Conservation (phyloP, 2,113 vertebrate genomes). For the Ophthalmolycus amberensis region DNA sequence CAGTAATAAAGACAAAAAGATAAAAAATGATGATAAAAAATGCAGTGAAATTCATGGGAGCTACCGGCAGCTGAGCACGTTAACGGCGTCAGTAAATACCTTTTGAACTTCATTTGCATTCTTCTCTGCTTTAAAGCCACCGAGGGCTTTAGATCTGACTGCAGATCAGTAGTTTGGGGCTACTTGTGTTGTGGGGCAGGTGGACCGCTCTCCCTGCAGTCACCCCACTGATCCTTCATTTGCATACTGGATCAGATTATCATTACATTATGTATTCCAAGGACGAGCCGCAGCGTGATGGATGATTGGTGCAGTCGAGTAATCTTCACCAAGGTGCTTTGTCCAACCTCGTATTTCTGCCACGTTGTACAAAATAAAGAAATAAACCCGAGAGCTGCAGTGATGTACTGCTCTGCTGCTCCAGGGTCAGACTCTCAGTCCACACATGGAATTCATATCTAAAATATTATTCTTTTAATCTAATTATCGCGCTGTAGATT, state of each 20-base stretch:
- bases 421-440: slow-evolving; percentile 37
- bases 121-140: neutral
- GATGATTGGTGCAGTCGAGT: slow-evolving; percentile 64
- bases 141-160: slow-evolving; percentile 20
- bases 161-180: slow-evolving; percentile 20
- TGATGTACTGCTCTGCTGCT: slow-evolving; percentile 39
- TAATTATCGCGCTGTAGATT: neutral
- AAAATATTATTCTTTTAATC: neutral
- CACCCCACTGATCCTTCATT: slow-evolving; percentile 47
- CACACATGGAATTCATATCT: neutral
- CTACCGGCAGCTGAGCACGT: neutral
- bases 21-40: neutral
- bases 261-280: slow-evolving; percentile 72
- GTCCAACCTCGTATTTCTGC: slow-evolving; percentile 51
- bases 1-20: neutral
- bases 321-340: slow-evolving; percentile 63
- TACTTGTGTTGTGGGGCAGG: slow-evolving; percentile 34
- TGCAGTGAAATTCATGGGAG: too few relatives aligned
- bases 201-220: slow-evolving; percentile 39
- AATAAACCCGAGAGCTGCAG: neutral
- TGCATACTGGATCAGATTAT: slow-evolving; percentile 71
- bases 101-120: neutral
- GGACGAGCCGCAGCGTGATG: slow-evolving; percentile 57
- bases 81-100: neutral
- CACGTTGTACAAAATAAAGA: neutral